Conservation (phyloP, 2,888 invertebrate genomes). For the Apomyelois bistriatella region DNA sequence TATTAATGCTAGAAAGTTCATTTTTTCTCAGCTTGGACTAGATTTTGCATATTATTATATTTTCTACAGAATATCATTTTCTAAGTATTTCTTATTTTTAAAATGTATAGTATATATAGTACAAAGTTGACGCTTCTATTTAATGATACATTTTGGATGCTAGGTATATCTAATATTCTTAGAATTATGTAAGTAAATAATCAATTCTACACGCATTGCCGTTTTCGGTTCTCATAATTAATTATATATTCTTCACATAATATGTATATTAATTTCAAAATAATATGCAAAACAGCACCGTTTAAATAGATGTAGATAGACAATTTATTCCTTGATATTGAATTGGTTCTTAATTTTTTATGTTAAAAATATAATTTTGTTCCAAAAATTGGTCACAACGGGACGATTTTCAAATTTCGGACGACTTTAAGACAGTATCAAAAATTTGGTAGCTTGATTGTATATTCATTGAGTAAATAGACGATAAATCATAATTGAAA, state of each 20-base stretch:
- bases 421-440: background rate
- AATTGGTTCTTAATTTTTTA: slow-evolving; percentile 29
- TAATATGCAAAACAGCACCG: slow-evolving; percentile 28
- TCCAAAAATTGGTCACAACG: slow-evolving; percentile 29
- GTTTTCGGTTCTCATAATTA: slow-evolving; percentile 23
- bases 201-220: slow-evolving; percentile 52
- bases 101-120: background rate
- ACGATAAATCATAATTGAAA: background rate
- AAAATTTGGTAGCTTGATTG: background rate
- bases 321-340: slow-evolving; percentile 20
- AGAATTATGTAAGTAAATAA: slow-evolving; percentile 19
- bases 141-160: background rate
- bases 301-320: slow-evolving; percentile 25
- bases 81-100: too few relatives aligned
- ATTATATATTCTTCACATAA: background rate
- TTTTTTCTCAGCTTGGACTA: background rate
- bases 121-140: background rate
- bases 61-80: background rate
- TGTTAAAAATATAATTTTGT: slow-evolving; percentile 17
- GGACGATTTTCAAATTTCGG: slow-evolving; percentile 18
- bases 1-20: too few relatives aligned
- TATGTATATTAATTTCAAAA: slow-evolving; percentile 22
- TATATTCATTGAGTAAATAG: background rate
- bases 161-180: slow-evolving; percentile 12
- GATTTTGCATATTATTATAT: background rate